phyloP scores from a whole-genome alignment of 2,888 invertebrate species.

The Zelleria hepariella region DNA sequence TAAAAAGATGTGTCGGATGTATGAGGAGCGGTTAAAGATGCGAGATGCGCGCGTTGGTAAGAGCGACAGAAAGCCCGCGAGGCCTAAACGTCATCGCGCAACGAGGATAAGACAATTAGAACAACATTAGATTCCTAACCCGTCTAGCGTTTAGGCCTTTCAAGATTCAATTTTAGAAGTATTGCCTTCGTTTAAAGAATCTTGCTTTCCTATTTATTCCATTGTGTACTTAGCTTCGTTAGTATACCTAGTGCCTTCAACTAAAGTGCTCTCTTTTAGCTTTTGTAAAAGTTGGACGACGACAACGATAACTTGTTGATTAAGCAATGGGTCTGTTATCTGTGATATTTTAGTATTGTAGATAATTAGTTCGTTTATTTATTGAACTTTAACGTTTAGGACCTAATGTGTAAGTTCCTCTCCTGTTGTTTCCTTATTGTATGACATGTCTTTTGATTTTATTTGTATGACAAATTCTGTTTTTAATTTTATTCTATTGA shows the following conservation, averaged over 20 bases:
- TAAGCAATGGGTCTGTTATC: constrained; percentile 70
- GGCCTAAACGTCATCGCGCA: background rate
- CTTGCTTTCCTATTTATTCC: constrained; percentile 7
- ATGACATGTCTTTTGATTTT: constrained; percentile 7
- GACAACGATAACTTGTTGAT: constrained; percentile 34
- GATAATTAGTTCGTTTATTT: constrained; percentile 64
- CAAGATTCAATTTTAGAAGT: too few relatives aligned
- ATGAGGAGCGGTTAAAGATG: constrained; percentile 37
- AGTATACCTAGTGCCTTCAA: background rate
- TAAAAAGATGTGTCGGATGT: constrained; percentile 31
- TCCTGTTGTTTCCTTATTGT: constrained; percentile 15
- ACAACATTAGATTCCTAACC: constrained; percentile 18
- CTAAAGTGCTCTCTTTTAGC: constrained; percentile 11
- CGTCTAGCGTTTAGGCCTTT: too few relatives aligned
- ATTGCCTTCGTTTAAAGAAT: background rate
- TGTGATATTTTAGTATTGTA: constrained; percentile 70
- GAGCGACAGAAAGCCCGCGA: background rate
- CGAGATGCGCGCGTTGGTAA: constrained; percentile 21
- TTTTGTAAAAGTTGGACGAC: constrained; percentile 53
- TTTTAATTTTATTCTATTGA: background rate
- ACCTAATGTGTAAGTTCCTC: constrained; percentile 45
- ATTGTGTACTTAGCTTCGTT: background rate
- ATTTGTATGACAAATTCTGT: constrained; percentile 24
- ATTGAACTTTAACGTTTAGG: constrained; percentile 56
- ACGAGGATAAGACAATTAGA: constrained; percentile 7